Conservation (phyloP, 2,888 invertebrate genomes). For the Mechanitis messenoides region DNA sequence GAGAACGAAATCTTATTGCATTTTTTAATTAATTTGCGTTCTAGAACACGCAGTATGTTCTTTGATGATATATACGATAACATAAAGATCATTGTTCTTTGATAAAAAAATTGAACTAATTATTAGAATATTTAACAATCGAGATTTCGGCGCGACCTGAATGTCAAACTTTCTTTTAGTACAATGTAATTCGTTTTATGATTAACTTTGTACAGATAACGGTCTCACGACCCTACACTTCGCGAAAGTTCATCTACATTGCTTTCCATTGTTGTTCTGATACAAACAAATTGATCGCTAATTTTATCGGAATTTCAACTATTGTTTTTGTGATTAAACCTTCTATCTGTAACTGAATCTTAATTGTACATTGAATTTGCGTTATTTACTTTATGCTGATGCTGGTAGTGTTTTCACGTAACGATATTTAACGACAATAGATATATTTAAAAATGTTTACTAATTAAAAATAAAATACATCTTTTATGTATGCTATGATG, state of each 20-base stretch:
- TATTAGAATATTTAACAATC: background rate
- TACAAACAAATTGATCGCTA: conserved; percentile 18
- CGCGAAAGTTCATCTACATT: conserved; percentile 24
- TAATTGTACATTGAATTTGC: conserved; percentile 4
- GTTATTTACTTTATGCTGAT: conserved; percentile 1
- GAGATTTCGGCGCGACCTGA: conserved; percentile 7
- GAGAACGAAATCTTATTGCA: background rate
- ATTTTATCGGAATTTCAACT: conserved; percentile 17
- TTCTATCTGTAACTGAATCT: conserved; percentile 8
- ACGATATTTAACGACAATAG: background rate
- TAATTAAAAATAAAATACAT: background rate
- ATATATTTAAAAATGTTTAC: too few species aligned
- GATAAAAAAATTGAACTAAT: background rate
- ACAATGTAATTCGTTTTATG: conserved; percentile 19
- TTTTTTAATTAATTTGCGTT: conserved; percentile 4
- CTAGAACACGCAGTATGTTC: background rate
- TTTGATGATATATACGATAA: background rate
- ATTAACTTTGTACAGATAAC: conserved; percentile 20
- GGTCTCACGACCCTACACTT: conserved; percentile 16
- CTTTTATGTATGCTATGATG: background rate
- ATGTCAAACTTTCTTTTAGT: conserved; percentile 14
- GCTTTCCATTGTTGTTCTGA: conserved; percentile 15
- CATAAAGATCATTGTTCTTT: background rate
- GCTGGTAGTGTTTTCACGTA: background rate
- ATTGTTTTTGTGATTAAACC: conserved; percentile 12